phyloP scores from a whole-genome alignment of 2,113 vertebrate genomes.

The Aspidoscelis tigris region DNA sequence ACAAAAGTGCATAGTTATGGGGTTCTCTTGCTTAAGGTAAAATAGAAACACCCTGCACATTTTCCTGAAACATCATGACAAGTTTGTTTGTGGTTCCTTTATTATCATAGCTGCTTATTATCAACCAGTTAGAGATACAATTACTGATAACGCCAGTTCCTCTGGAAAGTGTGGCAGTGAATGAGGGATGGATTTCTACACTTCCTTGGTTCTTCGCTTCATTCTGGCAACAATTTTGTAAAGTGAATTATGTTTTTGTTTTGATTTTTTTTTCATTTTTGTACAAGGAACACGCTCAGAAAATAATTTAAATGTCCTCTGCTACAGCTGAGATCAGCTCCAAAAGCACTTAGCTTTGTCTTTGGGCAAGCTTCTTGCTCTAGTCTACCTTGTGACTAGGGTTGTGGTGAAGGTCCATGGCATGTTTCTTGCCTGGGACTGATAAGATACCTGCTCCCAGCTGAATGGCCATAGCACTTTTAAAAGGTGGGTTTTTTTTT shows the following conservation, averaged over 20 bases:
- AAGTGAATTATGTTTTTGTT: too few relatives aligned
- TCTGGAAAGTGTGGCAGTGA: background rate
- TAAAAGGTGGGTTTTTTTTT: too few relatives aligned
- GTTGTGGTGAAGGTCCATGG: background rate
- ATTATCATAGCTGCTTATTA: background rate
- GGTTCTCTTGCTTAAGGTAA: background rate
- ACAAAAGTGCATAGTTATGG: too few relatives aligned
- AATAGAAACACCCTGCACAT: background rate
- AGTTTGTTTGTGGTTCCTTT: background rate
- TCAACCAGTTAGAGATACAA: background rate
- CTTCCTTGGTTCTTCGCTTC: background rate
- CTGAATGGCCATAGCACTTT: too few relatives aligned
- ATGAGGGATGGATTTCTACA: background rate
- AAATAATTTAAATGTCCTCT: background rate
- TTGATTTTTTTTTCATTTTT: background rate
- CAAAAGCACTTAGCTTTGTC: background rate
- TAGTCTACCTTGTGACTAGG: background rate
- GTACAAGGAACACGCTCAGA: background rate
- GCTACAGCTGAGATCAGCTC: background rate
- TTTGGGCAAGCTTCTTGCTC: background rate
- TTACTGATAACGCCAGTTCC: background rate
- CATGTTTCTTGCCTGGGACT: too few relatives aligned
- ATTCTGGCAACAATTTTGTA: background rate
- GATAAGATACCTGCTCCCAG: too few relatives aligned
- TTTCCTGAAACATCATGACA: background rate